phyloP scores from a whole-genome alignment of 1,140 invertebrate species.

The Lepeophtheirus salmonis region DNA sequence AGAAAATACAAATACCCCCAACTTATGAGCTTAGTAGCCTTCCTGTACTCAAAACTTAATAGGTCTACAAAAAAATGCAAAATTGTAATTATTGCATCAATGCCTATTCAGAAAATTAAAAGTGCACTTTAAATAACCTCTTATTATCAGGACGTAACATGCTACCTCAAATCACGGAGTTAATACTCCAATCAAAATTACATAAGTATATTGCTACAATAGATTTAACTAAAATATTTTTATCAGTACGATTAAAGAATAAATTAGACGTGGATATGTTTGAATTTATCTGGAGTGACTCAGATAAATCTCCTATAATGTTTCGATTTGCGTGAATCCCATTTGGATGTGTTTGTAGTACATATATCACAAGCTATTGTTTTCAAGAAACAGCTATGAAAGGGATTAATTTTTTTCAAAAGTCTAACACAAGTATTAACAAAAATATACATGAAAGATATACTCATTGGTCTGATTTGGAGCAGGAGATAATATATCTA shows the following conservation, averaged over 20 bases:
- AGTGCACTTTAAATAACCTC: background rate
- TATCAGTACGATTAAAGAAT: conserved; percentile 1
- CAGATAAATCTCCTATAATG: background rate
- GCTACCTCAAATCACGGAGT: conserved; percentile 4
- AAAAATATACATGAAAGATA: conserved; percentile 4
- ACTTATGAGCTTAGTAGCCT: background rate
- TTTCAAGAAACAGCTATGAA: conserved; percentile 6
- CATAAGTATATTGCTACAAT: conserved; percentile 7
- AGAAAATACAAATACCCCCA: background rate
- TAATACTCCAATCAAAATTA: conserved; percentile 2
- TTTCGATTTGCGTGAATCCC: background rate
- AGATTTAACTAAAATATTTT: conserved; percentile 1
- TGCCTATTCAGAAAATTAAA: background rate
- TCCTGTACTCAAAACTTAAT: background rate
- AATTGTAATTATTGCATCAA: conserved; percentile 1
- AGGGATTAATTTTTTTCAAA: background rate
- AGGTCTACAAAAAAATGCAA: background rate
- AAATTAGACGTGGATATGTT: conserved; percentile 10
- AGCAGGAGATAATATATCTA: background rate
- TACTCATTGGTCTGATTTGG: background rate
- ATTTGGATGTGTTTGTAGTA: conserved; percentile 6
- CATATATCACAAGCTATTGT: background rate
- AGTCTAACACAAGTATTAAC: background rate
- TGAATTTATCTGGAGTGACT: background rate
- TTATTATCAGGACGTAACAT: background rate